phyloP scores from a whole-genome alignment of 2,888 invertebrate genomes.

The Argyresthia albistria region DNA sequence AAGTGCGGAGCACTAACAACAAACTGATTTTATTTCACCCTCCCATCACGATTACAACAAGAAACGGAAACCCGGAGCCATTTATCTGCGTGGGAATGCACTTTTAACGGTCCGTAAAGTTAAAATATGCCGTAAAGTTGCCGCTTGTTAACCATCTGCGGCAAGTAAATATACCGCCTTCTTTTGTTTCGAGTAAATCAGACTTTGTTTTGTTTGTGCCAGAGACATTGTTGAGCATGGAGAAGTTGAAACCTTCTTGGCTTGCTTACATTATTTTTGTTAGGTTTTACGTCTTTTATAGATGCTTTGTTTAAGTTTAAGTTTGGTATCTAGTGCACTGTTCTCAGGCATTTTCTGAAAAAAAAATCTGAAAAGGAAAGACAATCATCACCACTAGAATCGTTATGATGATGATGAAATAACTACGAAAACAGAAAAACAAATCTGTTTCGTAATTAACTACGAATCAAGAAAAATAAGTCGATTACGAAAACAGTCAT shows the following conservation, averaged over 20 bases:
- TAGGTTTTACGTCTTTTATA: too few species aligned
- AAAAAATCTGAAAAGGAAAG: too few species aligned
- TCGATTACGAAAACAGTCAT: too few species aligned
- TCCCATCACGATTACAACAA: not conserved
- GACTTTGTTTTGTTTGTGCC: not conserved
- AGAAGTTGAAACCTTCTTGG: not conserved
- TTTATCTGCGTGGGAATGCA: constrained; percentile 4
- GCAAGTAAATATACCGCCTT: not conserved
- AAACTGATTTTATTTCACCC: not conserved
- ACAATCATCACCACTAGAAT: too few species aligned
- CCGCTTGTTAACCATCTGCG: not conserved
- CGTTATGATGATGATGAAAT: too few species aligned
- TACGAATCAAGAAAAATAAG: too few species aligned
- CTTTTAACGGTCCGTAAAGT: constrained; percentile 9
- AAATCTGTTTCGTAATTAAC: too few species aligned
- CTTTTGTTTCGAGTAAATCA: not conserved
- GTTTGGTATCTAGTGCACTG: too few species aligned
- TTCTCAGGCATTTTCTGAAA: too few species aligned
- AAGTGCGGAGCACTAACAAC: not conserved
- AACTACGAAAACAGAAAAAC: too few species aligned
- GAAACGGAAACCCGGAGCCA: constrained; percentile 1
- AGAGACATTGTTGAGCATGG: not conserved
- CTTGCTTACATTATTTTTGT: too few species aligned
- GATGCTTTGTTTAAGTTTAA: too few species aligned
- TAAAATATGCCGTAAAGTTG: constrained; percentile 9